Percentiles rank a stretch among this genome's conserved stretches.
These are phyloP conservation scores for Mylabris phalerata DNA, from an alignment of 1,140 invertebrate species.

Conservation along the genomic window DNA sequence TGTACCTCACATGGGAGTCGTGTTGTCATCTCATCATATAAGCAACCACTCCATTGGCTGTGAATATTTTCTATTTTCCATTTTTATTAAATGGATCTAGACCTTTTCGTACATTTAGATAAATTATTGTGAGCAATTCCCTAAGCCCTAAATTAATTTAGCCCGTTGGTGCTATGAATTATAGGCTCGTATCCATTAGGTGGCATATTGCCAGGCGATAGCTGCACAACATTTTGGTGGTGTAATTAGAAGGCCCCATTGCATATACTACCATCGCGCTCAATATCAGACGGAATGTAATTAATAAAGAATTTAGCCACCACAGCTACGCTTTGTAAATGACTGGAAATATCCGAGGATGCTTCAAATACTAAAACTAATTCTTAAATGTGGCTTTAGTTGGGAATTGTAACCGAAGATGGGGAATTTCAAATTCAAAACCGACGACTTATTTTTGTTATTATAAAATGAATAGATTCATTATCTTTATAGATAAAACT, in stretches of 20 bases:
- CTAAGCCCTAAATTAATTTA: constrained; percentile 35
- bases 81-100: neutral
- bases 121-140: constrained; percentile 27
- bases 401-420: too few species aligned
- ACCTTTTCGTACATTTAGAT: constrained; percentile 13
- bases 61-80: neutral
- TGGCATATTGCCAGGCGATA: constrained; percentile 38
- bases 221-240: constrained; percentile 28
- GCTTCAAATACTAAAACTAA: constrained; percentile 21
- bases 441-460: too few species aligned
- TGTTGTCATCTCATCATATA: constrained; percentile 11
- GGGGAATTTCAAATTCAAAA: too few species aligned
- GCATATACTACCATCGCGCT: constrained; percentile 3
- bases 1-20: constrained; percentile 8
- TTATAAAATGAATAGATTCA: too few species aligned
- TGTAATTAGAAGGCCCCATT: constrained; percentile 35
- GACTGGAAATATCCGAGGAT: constrained; percentile 18
- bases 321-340: constrained; percentile 13
- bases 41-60: constrained; percentile 10
- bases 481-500: too few species aligned
- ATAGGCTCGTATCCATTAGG: constrained; percentile 36
- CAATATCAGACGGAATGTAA: constrained; percentile 30
- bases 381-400: constrained; percentile 4
- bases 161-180: constrained; percentile 35
- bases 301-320: constrained; percentile 36